These are phyloP conservation scores for Danio kyathit DNA, from an alignment of 2,797 vertebrate species.

Conservation along the genomic window DNA sequence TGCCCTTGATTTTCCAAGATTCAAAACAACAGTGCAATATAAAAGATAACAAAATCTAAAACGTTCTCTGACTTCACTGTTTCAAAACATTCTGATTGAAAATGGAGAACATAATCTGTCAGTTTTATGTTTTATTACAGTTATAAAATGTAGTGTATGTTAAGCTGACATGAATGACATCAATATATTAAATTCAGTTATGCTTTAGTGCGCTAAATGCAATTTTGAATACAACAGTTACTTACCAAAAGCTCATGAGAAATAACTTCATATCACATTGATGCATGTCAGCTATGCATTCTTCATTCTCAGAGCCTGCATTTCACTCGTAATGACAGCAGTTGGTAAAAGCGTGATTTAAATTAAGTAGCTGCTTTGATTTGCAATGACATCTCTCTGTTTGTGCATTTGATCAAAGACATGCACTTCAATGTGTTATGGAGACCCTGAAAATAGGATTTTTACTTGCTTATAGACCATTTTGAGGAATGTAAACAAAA, in stretches of 20 bases:
- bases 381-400: constrained; percentile 3
- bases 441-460: not conserved
- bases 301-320: constrained; percentile 18
- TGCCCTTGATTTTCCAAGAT: not conserved
- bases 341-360: not conserved
- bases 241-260: constrained; percentile 25
- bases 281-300: not conserved
- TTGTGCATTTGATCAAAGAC: not conserved
- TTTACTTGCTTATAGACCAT: too few relatives aligned
- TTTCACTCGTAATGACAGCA: not conserved
- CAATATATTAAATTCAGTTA: constrained; percentile 10
- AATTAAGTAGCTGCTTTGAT: not conserved
- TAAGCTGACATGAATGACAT: not conserved
- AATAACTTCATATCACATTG: not conserved
- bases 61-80: not conserved
- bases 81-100: not conserved
- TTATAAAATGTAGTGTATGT: not conserved
- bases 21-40: not conserved
- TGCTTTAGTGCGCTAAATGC: not conserved
- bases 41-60: not conserved
- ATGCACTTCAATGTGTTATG: not conserved
- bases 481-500: too few relatives aligned
- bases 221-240: constrained; percentile 1
- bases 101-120: not conserved
- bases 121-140: not conserved